Conservation (phyloP, 2,113 vertebrate species). For the Scortum barcoo region DNA sequence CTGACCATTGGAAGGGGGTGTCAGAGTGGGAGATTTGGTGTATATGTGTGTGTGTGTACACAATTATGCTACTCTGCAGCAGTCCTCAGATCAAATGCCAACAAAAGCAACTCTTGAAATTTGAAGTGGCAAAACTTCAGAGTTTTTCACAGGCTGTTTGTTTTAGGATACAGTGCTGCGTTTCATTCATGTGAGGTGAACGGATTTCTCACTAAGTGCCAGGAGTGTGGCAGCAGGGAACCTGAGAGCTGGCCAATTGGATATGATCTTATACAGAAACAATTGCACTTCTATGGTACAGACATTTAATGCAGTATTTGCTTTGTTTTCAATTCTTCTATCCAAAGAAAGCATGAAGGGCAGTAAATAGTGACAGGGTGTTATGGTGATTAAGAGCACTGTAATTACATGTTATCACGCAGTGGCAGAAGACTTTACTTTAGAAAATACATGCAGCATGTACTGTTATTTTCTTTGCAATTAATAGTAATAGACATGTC, state of each 20-base stretch:
- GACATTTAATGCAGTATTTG: not conserved
- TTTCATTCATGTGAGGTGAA: constrained; percentile 71
- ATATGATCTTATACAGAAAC: constrained; percentile 36
- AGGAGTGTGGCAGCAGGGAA: constrained; percentile 53
- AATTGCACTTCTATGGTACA: not conserved
- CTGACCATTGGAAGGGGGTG: constrained; percentile 58
- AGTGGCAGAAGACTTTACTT: not conserved
- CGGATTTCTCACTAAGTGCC: constrained; percentile 64
- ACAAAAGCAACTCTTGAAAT: constrained; percentile 80
- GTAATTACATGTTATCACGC: not conserved
- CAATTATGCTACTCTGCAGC: constrained; percentile 70
- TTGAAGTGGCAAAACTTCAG: constrained; percentile 79
- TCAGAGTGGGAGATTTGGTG: constrained; percentile 58
- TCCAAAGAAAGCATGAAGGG: not conserved
- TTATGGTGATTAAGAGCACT: not conserved
- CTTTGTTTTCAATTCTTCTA: not conserved
- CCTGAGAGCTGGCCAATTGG: constrained; percentile 22
- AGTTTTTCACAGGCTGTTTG: constrained; percentile 76
- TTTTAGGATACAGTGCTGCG: constrained; percentile 71
- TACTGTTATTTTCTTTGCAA: not conserved
- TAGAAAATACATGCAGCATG: not conserved
- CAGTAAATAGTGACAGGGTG: not conserved
- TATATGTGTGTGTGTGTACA: constrained; percentile 61
- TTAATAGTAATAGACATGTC: not conserved
- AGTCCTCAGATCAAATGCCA: constrained; percentile 81